A percentile compares a stretch with the other conserved stretches of the same genome.
These are phyloP conservation scores for Lasiommata megera DNA, from an alignment of 2,888 invertebrate species.

Conservation along the genomic window DNA sequence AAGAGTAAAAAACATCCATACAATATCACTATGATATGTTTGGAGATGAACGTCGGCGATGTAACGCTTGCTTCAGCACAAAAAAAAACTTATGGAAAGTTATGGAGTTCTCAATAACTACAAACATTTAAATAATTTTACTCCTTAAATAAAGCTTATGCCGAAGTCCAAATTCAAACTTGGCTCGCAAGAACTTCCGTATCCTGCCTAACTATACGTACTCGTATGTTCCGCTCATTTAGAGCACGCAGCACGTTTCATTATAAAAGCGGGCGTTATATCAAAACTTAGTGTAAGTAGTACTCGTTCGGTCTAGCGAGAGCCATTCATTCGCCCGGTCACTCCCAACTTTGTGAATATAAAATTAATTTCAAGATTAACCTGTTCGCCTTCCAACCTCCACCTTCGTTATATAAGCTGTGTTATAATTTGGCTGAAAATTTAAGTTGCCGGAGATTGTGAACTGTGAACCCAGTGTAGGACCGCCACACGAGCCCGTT, in stretches of 20 bases:
- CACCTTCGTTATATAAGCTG: constrained; percentile 18
- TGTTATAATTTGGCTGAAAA: constrained; percentile 23
- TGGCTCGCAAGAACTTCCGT: not conserved
- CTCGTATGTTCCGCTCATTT: not conserved
- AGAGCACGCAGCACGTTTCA: constrained; percentile 12
- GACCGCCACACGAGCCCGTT: not conserved
- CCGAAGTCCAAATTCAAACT: not conserved
- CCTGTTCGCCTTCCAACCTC: constrained; percentile 25
- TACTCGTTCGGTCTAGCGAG: constrained; percentile 43
- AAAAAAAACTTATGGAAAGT: too few species aligned
- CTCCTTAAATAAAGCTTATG: not conserved
- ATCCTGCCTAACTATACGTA: not conserved
- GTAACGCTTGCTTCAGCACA: too few species aligned
- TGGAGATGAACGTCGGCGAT: too few species aligned
- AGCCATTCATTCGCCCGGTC: constrained; percentile 48
- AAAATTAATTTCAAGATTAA: constrained; percentile 36
- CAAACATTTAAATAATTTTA: not conserved
- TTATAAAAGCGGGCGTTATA: constrained; percentile 28
- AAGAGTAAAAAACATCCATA: too few species aligned
- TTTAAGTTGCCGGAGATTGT: constrained; percentile 26
- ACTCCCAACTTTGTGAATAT: constrained; percentile 47
- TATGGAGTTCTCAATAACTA: too few species aligned
- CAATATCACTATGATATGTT: too few species aligned
- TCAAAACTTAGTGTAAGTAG: constrained; percentile 26
- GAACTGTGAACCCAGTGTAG: constrained; percentile 26